phyloP scores from a whole-genome alignment of 2,113 vertebrate genomes.

The Platanista minor region DNA sequence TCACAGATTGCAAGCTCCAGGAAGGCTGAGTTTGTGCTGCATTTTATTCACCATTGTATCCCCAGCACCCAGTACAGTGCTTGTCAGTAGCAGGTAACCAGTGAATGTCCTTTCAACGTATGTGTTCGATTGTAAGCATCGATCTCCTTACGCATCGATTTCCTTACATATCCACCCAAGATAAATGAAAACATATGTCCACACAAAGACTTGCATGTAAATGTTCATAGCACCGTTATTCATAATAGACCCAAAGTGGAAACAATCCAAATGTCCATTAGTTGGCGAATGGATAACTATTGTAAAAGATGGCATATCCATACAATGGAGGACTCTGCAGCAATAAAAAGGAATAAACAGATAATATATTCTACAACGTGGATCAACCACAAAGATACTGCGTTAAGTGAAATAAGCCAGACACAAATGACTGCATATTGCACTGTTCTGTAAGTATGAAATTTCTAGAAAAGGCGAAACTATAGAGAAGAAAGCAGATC shows the following conservation, averaged over 20 bases:
- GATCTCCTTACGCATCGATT: not conserved
- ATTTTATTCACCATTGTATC: not conserved
- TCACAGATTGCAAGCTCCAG: not conserved
- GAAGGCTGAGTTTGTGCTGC: not conserved
- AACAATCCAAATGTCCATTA: not conserved
- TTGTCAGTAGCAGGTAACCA: not conserved
- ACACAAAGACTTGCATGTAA: not conserved
- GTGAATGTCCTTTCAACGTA: not conserved
- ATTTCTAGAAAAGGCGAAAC: not conserved
- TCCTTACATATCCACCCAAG: not conserved
- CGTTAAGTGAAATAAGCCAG: slow-evolving; percentile 8
- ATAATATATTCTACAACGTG: not conserved
- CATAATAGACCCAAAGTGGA: not conserved
- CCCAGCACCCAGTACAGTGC: not conserved
- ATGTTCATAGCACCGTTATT: not conserved
- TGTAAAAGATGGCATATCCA: not conserved
- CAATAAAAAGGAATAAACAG: not conserved
- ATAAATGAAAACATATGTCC: slow-evolving; percentile 11
- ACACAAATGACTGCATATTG: not conserved
- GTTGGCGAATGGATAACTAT: not conserved
- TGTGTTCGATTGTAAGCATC: not conserved
- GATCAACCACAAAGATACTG: not conserved
- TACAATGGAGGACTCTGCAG: not conserved
- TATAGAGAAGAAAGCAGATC: not conserved
- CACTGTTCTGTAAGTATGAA: not conserved